Percentiles rank a stretch among this genome's conserved stretches.
These are phyloP conservation scores for Alloscopus bannaensis DNA, from an alignment of 2,888 invertebrate genomes.

Conservation along the genomic window DNA sequence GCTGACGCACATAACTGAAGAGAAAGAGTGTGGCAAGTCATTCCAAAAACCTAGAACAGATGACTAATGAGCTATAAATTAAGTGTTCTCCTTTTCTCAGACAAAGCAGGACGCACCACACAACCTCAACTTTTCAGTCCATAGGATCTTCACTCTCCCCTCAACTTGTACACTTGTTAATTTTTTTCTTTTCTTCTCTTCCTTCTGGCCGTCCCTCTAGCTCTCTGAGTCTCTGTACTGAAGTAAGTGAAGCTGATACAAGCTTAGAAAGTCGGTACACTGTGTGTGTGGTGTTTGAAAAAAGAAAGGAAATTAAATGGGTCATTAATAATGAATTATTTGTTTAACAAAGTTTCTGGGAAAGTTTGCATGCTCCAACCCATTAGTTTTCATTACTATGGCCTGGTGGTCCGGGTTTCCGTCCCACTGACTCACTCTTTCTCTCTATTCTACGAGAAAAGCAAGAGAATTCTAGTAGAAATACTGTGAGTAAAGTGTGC, in stretches of 20 bases:
- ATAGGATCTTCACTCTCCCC: too few relatives aligned
- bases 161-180: too few relatives aligned
- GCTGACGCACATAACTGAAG: not conserved
- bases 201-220: conserved; percentile 18
- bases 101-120: not conserved
- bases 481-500: too few relatives aligned
- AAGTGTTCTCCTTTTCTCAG: conserved; percentile 54
- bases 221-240: not conserved
- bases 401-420: not conserved
- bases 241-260: too few relatives aligned
- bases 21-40: conserved; percentile 25
- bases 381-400: conserved; percentile 50
- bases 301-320: conserved; percentile 59
- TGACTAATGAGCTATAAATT: conserved; percentile 67
- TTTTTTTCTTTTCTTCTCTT: not conserved
- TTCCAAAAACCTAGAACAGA: conserved; percentile 46
- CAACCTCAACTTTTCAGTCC: too few relatives aligned
- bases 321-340: conserved; percentile 66
- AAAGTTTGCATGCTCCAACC: conserved; percentile 46
- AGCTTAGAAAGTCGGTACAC: too few relatives aligned
- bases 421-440: not conserved
- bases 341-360: conserved; percentile 52
- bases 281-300: conserved; percentile 10
- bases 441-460: not conserved
- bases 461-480: too few relatives aligned